Percentiles rank a stretch among this genome's conserved stretches.
phyloP scores from a whole-genome alignment of 2,888 invertebrate species.

The Nemoura dubitans region DNA sequence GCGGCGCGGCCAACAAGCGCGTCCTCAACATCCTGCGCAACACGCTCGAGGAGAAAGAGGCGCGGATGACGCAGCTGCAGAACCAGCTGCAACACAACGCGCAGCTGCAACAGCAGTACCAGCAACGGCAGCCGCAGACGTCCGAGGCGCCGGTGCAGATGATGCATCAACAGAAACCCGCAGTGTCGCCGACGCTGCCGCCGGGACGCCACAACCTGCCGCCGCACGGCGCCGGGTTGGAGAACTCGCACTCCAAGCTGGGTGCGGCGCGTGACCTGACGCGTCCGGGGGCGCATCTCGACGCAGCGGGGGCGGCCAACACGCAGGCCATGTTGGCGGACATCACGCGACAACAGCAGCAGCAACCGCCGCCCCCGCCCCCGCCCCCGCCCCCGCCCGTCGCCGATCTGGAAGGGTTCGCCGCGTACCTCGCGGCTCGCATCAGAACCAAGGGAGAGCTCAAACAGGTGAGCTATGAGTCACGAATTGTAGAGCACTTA shows the following conservation, averaged over 20 bases:
- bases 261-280: slow-evolving; percentile 68
- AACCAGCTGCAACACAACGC: slow-evolving; percentile 64
- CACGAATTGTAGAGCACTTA: background rate
- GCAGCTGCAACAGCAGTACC: slow-evolving; percentile 56
- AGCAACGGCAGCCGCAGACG: slow-evolving; percentile 48
- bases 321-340: slow-evolving; percentile 17
- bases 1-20: slow-evolving; percentile 69
- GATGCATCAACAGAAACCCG: slow-evolving; percentile 45
- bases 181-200: slow-evolving; percentile 36
- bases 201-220: slow-evolving; percentile 62
- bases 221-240: slow-evolving; percentile 66
- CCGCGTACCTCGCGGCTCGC: slow-evolving; percentile 72
- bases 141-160: slow-evolving; percentile 46
- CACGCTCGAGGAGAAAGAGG: slow-evolving; percentile 72
- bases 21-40: slow-evolving; percentile 76
- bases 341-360: background rate
- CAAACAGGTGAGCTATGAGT: slow-evolving; percentile 62
- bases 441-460: slow-evolving; percentile 89
- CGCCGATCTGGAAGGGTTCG: slow-evolving; percentile 63
- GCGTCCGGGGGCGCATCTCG: background rate
- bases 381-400: slow-evolving; percentile 55
- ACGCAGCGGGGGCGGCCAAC: background rate
- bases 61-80: slow-evolving; percentile 61
- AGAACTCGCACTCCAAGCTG: slow-evolving; percentile 67
- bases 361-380: slow-evolving; percentile 55